phyloP scores from a whole-genome alignment of 2,888 invertebrate genomes.

The Lissocephala sabroskyi region DNA sequence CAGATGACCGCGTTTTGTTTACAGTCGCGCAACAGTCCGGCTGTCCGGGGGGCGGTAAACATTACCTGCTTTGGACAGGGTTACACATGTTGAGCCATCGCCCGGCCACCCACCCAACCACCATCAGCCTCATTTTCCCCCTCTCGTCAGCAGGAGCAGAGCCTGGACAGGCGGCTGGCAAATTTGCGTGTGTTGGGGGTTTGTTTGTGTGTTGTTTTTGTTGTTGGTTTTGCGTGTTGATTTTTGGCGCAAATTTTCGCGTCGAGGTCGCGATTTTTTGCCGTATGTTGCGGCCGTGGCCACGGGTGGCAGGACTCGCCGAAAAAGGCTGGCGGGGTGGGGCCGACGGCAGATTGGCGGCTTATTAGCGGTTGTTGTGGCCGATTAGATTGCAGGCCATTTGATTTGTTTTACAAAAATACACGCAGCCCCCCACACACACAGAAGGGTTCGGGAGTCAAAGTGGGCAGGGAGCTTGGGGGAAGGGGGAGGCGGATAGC shows the following conservation, averaged over 20 bases:
- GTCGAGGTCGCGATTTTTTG: slow-evolving; percentile 28
- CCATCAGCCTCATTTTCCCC: no score
- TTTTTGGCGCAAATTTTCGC: slow-evolving; percentile 23
- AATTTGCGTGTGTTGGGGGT: slow-evolving; percentile 5
- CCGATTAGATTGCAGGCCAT: slow-evolving; percentile 55
- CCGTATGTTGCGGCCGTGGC: slow-evolving; percentile 18
- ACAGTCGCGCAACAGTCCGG: slow-evolving; percentile 3
- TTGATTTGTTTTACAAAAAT: slow-evolving; percentile 50
- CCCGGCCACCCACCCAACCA: slow-evolving; percentile 9
- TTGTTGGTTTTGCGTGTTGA: slow-evolving; percentile 29
- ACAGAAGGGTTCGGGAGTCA: no score
- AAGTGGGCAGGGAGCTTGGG: no score
- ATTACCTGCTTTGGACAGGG: slow-evolving; percentile 12
- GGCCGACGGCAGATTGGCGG: slow-evolving; percentile 19
- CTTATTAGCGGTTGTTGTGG: slow-evolving; percentile 68
- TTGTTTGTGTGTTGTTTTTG: slow-evolving; percentile 12
- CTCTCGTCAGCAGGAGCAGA: no score
- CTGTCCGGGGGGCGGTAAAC: slow-evolving; percentile 11
- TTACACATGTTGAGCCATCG: neutral
- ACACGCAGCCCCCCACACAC: no score
- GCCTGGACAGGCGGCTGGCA: slow-evolving; percentile 10
- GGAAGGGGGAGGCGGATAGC: no score
- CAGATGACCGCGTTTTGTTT: slow-evolving; percentile 1
- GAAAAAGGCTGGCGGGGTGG: neutral
- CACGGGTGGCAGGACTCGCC: slow-evolving; percentile 12